Conservation (phyloP, 2,888 invertebrate genomes). For the Trilocha varians region DNA sequence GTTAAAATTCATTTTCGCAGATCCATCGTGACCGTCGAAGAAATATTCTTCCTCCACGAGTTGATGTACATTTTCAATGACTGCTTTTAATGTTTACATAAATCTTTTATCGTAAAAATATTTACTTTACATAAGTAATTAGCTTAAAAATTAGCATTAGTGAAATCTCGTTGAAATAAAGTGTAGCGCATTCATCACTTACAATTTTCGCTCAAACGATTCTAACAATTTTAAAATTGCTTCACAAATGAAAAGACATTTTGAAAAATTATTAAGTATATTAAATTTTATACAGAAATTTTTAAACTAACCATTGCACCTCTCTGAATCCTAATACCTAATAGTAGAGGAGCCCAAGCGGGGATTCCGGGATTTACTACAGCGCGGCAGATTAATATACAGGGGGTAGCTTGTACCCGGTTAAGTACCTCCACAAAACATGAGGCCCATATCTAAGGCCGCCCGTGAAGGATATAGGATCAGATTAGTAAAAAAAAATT, state of each 20-base stretch:
- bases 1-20: constrained; percentile 39
- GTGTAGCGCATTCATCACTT: neutral
- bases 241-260: neutral
- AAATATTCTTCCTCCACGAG: constrained; percentile 32
- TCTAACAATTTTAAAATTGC: constrained; percentile 4
- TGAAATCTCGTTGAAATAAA: neutral
- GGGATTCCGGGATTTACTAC: too few relatives aligned
- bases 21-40: constrained; percentile 31
- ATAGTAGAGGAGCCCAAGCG: too few relatives aligned
- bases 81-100: constrained; percentile 51
- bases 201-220: neutral
- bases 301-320: constrained; percentile 63
- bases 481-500: too few relatives aligned
- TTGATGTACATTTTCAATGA: constrained; percentile 35
- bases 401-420: too few relatives aligned
- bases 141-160: constrained; percentile 23
- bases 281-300: constrained; percentile 34
- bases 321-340: constrained; percentile 47
- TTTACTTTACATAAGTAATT: constrained; percentile 46
- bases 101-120: constrained; percentile 55
- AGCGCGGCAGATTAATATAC: too few relatives aligned
- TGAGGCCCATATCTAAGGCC: too few relatives aligned
- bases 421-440: too few relatives aligned
- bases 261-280: neutral
- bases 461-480: too few relatives aligned